Conservation (phyloP, 2,797 vertebrate genomes). For the Crax fasciolata region DNA sequence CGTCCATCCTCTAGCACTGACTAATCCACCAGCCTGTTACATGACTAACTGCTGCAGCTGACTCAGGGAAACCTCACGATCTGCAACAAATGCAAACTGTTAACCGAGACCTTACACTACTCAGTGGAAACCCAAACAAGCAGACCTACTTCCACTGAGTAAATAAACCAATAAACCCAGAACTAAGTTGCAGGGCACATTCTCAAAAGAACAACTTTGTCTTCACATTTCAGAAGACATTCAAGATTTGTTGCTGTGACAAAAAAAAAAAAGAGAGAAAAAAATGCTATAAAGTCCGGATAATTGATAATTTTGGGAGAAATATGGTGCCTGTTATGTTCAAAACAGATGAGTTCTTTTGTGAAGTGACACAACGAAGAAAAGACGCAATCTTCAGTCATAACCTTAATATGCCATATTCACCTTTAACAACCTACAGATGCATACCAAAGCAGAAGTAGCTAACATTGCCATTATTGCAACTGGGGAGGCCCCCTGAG, state of each 20-base stretch:
- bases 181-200: not conserved
- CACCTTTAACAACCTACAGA: not conserved
- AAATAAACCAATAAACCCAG: not conserved
- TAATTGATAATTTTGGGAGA: not conserved
- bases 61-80: not conserved
- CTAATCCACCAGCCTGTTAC: not conserved
- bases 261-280: not conserved
- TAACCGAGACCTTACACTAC: not conserved
- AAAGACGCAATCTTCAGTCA: not conserved
- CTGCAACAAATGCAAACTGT: not conserved
- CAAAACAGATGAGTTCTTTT: not conserved
- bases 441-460: not conserved
- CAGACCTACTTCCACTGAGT: not conserved
- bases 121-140: accelerated
- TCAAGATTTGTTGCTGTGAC: not conserved
- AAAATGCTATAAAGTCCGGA: not conserved
- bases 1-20: accelerated
- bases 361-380: not conserved
- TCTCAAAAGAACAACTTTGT: not conserved
- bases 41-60: not conserved
- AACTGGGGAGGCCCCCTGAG: not conserved
- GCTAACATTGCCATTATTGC: not conserved
- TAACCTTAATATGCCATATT: not conserved
- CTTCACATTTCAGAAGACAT: not conserved
- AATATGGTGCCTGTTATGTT: not conserved